Conservation (phyloP, 2,113 vertebrate genomes). For the Verasper variegatus region DNA sequence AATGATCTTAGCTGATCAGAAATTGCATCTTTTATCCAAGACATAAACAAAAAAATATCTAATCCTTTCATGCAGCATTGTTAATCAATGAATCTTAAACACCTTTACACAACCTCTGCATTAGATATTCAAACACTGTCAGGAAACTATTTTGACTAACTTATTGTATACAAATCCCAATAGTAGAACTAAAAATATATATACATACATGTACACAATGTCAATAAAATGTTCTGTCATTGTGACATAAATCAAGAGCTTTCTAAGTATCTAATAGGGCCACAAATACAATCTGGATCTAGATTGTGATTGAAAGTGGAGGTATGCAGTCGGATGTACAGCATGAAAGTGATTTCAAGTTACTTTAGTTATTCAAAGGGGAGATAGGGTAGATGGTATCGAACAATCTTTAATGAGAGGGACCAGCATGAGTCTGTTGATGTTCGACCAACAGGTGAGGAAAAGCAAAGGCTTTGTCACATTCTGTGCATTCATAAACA, state of each 20-base stretch:
- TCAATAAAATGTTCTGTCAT: slow-evolving; percentile 9
- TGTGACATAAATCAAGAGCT: not conserved
- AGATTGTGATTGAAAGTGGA: slow-evolving; percentile 21
- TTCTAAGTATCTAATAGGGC: not conserved
- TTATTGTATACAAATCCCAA: slow-evolving; percentile 39
- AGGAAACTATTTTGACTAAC: slow-evolving; percentile 27
- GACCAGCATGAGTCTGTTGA: slow-evolving; percentile 72
- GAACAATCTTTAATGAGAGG: slow-evolving; percentile 37
- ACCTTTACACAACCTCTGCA: slow-evolving; percentile 16
- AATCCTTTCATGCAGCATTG: slow-evolving; percentile 10
- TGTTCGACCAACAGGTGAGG: slow-evolving; percentile 82
- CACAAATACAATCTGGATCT: slow-evolving; percentile 21
- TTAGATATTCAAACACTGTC: slow-evolving; percentile 48
- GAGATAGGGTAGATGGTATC: not conserved
- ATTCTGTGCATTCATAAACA: slow-evolving; percentile 86
- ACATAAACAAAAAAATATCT: not conserved
- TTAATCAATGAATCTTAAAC: slow-evolving; percentile 16
- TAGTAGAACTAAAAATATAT: slow-evolving; percentile 30
- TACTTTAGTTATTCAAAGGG: slow-evolving; percentile 13
- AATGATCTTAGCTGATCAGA: slow-evolving; percentile 14
- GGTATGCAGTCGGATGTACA: slow-evolving; percentile 31
- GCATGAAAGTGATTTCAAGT: slow-evolving; percentile 48
- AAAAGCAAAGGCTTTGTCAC: slow-evolving; percentile 85
- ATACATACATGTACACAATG: slow-evolving; percentile 25
- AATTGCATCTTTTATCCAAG: slow-evolving; percentile 3